Base-by-base conservation (phyloP, 2,797 vertebrate species). In the Phoeniculus purpureus region DNA sequence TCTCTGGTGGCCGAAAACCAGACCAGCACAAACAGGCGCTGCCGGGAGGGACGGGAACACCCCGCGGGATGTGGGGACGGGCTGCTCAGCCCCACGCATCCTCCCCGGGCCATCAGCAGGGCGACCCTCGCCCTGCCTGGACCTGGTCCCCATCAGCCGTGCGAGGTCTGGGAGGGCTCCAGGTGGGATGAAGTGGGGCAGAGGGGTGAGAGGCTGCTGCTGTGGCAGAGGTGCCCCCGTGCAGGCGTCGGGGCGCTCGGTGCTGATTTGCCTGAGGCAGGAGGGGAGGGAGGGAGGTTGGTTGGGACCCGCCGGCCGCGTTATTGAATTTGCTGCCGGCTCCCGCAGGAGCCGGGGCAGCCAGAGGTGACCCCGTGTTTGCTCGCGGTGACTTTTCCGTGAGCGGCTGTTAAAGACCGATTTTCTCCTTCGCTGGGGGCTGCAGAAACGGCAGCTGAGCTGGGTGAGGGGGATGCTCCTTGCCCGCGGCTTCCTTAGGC, bases 321-420 rank as follows among this genome's bases (percentile, higher is more conserved):
- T 89, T 93, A 91, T 55, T 94, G 94, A 91, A 88, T 93, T 37
- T 61, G 85, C 73, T 23, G 66, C 75, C 17, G 2, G 8, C 12
- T 93, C 96, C 94, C 85, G 0, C 7, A 75, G 80, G 91, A 93
- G 73, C 7, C 0, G 3, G 47, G 61, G 61, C 80, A 27, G 77
- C 89, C 94, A 92, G 86, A 94, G 94, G 91, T 93, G 82, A 79
- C 64, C 58, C 9, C 12, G 29, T 95, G 93, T 93, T 96, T 94
- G 93, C 91, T 92, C 92, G 71, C 21, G 17, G 78, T 92, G 95
- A 92, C 92, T 72, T 87, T 93, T 92, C 91, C 86, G 40, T 81
- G 94, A 91, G 50, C 58, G 76, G 83, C 89, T 87, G 89, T 61
- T 94, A 93, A 85, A 87, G 86, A 93, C 59, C 59, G 54, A 59